Evolutionary conservation across 2,888 invertebrate species (phyloP).

Genomic region (Sepioteuthis lessoniana): DNA sequence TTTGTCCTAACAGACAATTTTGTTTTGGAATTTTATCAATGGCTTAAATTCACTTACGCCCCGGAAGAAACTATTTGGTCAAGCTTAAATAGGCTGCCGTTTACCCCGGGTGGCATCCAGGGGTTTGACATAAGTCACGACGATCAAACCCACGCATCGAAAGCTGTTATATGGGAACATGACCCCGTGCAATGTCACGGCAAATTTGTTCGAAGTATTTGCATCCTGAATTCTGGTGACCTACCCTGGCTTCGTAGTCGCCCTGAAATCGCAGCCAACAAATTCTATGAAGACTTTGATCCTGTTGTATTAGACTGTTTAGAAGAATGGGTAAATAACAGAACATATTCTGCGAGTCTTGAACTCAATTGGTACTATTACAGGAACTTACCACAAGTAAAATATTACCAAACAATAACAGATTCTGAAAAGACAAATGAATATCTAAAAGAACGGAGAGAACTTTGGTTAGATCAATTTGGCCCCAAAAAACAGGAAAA

Average conservation of each 20-base stretch:
- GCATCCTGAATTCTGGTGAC: conserved; percentile 62
- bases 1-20: conserved; percentile 62
- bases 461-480: conserved; percentile 37
- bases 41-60: conserved; percentile 68
- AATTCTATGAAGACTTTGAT: conserved; percentile 62
- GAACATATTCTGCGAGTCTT: not conserved
- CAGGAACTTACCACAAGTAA: conserved; percentile 49
- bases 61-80: conserved; percentile 73
- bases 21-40: conserved; percentile 62
- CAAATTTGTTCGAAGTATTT: conserved; percentile 57
- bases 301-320: conserved; percentile 61
- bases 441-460: conserved; percentile 41
- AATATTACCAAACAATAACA: conserved; percentile 35
- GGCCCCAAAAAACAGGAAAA: not conserved
- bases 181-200: conserved; percentile 58
- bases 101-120: conserved; percentile 60
- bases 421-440: not conserved
- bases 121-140: conserved; percentile 55
- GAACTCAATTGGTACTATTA: conserved; percentile 43
- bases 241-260: conserved; percentile 62
- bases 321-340: conserved; percentile 50
- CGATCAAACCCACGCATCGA: conserved; percentile 57
- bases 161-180: conserved; percentile 60
- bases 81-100: conserved; percentile 65
- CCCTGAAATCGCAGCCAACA: conserved; percentile 71